Evolutionary conservation across 2,113 vertebrate genomes (phyloP).

Genomic region (Carassius auratus): DNA sequence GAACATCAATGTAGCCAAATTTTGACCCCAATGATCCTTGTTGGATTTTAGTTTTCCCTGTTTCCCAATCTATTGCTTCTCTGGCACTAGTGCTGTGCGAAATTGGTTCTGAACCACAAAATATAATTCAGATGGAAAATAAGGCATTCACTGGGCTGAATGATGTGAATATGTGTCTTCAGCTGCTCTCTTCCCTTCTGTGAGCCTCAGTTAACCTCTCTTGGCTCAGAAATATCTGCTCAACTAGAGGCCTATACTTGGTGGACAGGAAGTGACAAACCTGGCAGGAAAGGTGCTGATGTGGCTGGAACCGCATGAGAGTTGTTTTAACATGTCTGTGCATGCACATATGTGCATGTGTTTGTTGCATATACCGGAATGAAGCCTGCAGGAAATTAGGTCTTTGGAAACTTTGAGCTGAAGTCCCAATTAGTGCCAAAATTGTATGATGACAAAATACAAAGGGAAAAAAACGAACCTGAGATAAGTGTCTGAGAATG

Average conservation of each 20-base stretch:
- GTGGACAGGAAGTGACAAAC: constrained; percentile 6
- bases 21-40: background rate
- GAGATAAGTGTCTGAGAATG: background rate
- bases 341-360: background rate
- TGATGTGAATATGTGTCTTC: background rate
- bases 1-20: background rate
- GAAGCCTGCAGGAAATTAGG: background rate
- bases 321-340: background rate
- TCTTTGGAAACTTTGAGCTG: constrained; percentile 1
- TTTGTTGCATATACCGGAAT: background rate
- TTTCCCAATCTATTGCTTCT: background rate
- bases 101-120: background rate
- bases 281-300: constrained; percentile 44
- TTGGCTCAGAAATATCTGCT: constrained; percentile 1
- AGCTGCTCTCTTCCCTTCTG: constrained; percentile 2
- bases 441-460: background rate
- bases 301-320: background rate
- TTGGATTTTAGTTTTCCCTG: background rate
- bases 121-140: background rate
- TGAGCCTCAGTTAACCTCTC: constrained; percentile 20
- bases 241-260: background rate
- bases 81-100: background rate
- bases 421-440: background rate
- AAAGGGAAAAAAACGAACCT: background rate
- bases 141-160: background rate